Evolutionary conservation across 2,113 vertebrate species (phyloP).

Genomic region (Nothobranchius kuhntae): DNA sequence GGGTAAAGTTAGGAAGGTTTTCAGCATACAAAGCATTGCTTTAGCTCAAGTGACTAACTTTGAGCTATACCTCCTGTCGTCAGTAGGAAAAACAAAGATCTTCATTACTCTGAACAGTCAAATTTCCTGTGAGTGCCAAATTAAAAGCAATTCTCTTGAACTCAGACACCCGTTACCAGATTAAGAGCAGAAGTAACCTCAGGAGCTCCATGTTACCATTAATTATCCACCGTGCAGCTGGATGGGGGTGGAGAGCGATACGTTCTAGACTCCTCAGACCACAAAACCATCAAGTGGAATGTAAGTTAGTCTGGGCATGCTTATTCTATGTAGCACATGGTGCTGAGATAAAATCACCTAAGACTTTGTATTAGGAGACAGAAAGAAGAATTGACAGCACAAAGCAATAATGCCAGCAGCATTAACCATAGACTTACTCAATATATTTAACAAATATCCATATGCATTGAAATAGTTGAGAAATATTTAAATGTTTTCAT

Average conservation of each 20-base stretch:
- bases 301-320: slow-evolving; percentile 82
- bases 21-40: neutral
- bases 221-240: slow-evolving; percentile 38
- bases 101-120: slow-evolving; percentile 4
- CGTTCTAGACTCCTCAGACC: slow-evolving; percentile 81
- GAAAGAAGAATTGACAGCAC: too few species aligned
- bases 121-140: slow-evolving; percentile 24
- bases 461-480: too few species aligned
- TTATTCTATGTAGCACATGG: slow-evolving; percentile 70
- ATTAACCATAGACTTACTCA: too few species aligned
- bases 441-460: too few species aligned
- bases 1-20: too few species aligned
- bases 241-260: slow-evolving; percentile 32
- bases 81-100: neutral
- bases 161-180: slow-evolving; percentile 20
- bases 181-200: slow-evolving; percentile 35
- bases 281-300: slow-evolving; percentile 82
- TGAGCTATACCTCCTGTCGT: neutral
- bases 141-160: slow-evolving; percentile 5
- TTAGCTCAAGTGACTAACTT: neutral
- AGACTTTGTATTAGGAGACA: slow-evolving; percentile 4
- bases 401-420: too few species aligned
- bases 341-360: slow-evolving; percentile 64
- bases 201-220: slow-evolving; percentile 26
- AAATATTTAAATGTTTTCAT: too few species aligned